These are phyloP conservation scores for Cephus pygmeus DNA, from an alignment of 2,888 invertebrate genomes.

Conservation along the genomic window DNA sequence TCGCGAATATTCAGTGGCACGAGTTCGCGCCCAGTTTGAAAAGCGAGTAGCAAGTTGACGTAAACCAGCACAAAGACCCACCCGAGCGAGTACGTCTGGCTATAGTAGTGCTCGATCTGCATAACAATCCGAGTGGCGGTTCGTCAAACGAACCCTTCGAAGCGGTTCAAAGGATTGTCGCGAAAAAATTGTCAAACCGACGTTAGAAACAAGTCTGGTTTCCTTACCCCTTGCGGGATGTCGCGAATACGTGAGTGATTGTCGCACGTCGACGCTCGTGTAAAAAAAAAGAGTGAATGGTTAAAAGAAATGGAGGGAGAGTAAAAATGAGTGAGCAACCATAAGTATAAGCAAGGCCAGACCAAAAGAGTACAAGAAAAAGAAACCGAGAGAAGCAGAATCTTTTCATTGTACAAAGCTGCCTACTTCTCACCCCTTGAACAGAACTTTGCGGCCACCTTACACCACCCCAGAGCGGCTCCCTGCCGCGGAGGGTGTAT, in stretches of 20 bases:
- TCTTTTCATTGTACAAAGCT: background rate
- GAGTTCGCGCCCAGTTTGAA: background rate
- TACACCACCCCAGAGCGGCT: background rate
- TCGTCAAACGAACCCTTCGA: background rate
- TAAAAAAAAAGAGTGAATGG: background rate
- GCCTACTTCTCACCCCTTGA: background rate
- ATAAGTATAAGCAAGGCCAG: background rate
- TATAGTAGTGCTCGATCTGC: background rate
- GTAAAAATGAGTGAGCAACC: background rate
- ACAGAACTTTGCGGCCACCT: background rate
- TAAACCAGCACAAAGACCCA: background rate
- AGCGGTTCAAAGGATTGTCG: background rate
- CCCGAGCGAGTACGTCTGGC: background rate
- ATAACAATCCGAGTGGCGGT: background rate
- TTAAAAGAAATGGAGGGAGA: background rate
- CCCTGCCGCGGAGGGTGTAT: slow-evolving; percentile 36
- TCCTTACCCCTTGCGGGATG: background rate
- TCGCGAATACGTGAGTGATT: too few species aligned
- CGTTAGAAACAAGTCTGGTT: background rate
- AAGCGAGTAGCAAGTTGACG: background rate
- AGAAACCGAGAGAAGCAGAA: background rate
- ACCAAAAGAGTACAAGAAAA: background rate
- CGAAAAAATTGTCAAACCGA: background rate
- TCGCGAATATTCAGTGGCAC: background rate
- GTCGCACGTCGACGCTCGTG: too few species aligned